Evolutionary conservation across 2,888 invertebrate genomes (phyloP), one percentile per base, ranked within the genome.

Genomic region (Chironomus tentans): DNA sequence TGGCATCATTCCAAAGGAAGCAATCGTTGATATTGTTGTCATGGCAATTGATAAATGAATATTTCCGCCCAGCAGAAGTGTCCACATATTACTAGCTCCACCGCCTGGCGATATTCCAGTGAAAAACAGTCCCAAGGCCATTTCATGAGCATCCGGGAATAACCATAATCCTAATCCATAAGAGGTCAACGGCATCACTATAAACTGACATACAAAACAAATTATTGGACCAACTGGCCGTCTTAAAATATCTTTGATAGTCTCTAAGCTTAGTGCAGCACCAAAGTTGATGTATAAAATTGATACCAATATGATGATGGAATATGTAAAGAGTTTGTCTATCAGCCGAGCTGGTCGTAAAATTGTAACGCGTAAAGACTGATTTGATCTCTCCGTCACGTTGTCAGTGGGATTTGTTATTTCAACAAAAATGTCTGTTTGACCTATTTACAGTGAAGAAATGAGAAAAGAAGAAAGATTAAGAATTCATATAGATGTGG

Each of bases 81-180:
- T 92, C 96, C 97, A 98, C 80, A 97, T 94, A 83, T 98, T 98
- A 70, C 97, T 97, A 24, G 97, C 96, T 0, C 97, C 98, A 0
- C 98, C 95, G n/a, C 92, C 93, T 0, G 95, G 95, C 3, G 93
- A 91, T 21, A 94, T 92, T 0, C 95, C 95, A 0, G 94, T 92
- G 83, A 94, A 93, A 84, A 95, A 95, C 83, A 96, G 87, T 3
- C 95, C 95, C 79, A 96, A 83, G 69, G 92, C 91, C 88, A 95
- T 87, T 79, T 88, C 88, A 2, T 88, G 86, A 72, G 85, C 85
- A 77, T 88, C 82, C 0, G 92, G 90, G 83, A 95, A 93, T 21
- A 94, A 84, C 18, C 89, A 79, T 79, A 87, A 87, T 0, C 92
- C 93, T 15, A 94, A 83, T 0, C 86, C 87, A 83, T 90, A 95